Evolutionary conservation across 2,797 vertebrate species (phyloP).

Genomic region (Ammospiza maritima): DNA sequence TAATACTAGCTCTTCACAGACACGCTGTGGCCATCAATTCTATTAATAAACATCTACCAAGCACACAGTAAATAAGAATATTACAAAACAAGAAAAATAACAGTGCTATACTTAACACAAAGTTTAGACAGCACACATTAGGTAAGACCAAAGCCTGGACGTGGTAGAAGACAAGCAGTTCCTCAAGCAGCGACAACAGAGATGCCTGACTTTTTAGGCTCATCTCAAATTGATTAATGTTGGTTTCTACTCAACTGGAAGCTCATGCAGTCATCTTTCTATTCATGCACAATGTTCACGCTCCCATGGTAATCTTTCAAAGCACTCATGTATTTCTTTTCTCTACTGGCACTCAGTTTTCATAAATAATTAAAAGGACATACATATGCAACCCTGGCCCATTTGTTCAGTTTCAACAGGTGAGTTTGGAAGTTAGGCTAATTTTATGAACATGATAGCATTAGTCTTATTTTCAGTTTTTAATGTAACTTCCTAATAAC

Average conservation of each 20-base stretch:
- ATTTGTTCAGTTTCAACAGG: not conserved
- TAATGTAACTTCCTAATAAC: not conserved
- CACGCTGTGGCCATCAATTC: not conserved
- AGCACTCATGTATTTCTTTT: not conserved
- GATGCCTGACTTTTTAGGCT: not conserved
- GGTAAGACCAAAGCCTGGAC: not conserved
- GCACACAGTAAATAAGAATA: not conserved
- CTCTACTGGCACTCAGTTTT: not conserved
- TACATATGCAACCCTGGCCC: not conserved
- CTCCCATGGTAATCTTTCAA: not conserved
- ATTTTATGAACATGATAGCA: not conserved
- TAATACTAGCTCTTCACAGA: not conserved
- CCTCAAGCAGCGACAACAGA: not conserved
- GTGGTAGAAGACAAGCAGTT: not conserved
- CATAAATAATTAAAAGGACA: not conserved
- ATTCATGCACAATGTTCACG: not conserved
- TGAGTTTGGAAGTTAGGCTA: not conserved
- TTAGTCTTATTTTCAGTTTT: not conserved
- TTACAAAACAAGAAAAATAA: not conserved
- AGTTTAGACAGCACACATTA: not conserved
- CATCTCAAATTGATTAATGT: not conserved
- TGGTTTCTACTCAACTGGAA: not conserved
- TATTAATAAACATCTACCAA: not conserved
- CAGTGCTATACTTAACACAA: not conserved
- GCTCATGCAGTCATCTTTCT: not conserved